Base-by-base conservation (phyloP, 2,113 vertebrate species). In the Tonatia bakeri region DNA sequence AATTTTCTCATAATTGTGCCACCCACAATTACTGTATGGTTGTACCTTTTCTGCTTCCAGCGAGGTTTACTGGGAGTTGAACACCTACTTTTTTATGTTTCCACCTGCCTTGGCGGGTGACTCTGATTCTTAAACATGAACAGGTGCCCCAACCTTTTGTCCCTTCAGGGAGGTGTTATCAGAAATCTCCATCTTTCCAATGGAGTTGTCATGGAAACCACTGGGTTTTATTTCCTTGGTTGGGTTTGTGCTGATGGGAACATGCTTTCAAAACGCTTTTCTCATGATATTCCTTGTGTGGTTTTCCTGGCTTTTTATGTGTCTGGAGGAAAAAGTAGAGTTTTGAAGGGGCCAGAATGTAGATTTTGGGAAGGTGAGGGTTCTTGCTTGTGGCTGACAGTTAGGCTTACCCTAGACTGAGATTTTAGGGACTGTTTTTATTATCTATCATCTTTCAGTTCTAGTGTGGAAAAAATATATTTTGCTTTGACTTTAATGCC, bases 121-220 rank as follows among this genome's bases (percentile, higher is more conserved):
- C 87, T 98, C 87, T 83, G 90, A 96, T 96, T 97, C 91, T 87
- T 95, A 94, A 96, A 96, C 95, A 54, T 19, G 52, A 54, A 95
- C 96, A 97, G 91, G 93, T 98, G 96, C 97, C 93, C 93, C 97
- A 98, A 97, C 94, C 98, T 95, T 94, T 91, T 92, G 38, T 80
- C 97, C 76, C 96, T 94, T 91, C 47, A 90, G 54, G 56, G 80
- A 45, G 52, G 67, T 24, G 0, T 0, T 95, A 92, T 97, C 97
- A 90, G 36, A 77, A 80, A 31, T 93, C 97, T 79, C 67, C 43
- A 79, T 95, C 95, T 98, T 56, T 7, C 38, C 54, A 81, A 43
- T 45, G 75, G 36, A 97, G 93, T 24, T 95, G 28, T 16, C 26
- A 14, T 33, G 4, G 80, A 64, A 64, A 20, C 33, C 31, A 6